Evolutionary conservation across 2,797 vertebrate genomes (phyloP).

Genomic region (Eulemur albifrons): DNA sequence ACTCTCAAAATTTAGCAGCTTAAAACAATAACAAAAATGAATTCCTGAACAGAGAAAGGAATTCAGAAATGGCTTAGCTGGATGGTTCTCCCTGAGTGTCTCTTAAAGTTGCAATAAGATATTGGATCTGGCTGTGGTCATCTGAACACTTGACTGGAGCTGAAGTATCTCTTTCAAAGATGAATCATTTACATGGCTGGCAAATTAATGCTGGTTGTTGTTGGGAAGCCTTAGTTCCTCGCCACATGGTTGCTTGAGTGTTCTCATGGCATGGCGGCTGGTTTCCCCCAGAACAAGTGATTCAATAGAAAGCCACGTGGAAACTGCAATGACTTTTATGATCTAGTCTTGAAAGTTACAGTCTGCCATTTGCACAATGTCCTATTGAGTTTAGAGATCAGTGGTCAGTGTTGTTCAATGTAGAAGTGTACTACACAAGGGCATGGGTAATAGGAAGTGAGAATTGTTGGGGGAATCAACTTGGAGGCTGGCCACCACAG

Average conservation of each 20-base stretch:
- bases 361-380: background rate
- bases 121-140: background rate
- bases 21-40: background rate
- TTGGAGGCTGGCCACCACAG: background rate
- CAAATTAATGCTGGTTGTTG: background rate
- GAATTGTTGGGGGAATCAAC: background rate
- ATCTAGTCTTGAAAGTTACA: background rate
- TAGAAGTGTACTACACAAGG: background rate
- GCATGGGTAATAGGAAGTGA: background rate
- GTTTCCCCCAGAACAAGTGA: background rate
- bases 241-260: accelerated
- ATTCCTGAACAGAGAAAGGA: background rate
- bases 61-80: background rate
- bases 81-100: background rate
- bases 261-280: background rate
- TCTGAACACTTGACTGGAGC: background rate
- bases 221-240: background rate
- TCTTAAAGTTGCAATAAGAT: background rate
- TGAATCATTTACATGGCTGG: background rate
- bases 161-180: background rate
- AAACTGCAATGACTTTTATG: background rate
- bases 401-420: background rate
- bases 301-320: background rate
- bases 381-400: background rate
- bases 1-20: background rate